These are phyloP conservation scores for Scaptomyza montana DNA, from an alignment of 1,140 invertebrate species.

Conservation along the genomic window DNA sequence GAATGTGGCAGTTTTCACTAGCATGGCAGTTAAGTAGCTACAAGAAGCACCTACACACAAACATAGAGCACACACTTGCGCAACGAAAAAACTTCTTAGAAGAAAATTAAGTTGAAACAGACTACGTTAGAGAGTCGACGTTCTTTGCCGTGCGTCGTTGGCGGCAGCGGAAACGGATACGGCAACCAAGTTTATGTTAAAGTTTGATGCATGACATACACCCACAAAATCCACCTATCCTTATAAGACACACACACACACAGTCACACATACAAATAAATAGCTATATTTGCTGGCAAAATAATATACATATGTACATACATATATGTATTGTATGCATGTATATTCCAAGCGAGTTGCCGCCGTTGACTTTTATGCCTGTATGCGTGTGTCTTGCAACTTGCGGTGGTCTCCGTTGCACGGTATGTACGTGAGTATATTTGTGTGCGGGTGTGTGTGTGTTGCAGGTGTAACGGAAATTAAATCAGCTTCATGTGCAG, in stretches of 20 bases:
- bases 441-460: constrained; percentile 12
- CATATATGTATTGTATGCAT: neutral
- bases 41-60: constrained; percentile 25
- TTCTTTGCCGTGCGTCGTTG: constrained; percentile 5
- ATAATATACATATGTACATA: constrained; percentile 9
- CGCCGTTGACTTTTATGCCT: constrained; percentile 73
- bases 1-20: neutral
- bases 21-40: constrained; percentile 43
- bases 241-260: constrained; percentile 33
- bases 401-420: constrained; percentile 69
- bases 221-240: constrained; percentile 10
- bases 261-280: constrained; percentile 52
- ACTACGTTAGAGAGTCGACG: constrained; percentile 24
- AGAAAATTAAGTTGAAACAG: constrained; percentile 59
- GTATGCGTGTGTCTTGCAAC: constrained; percentile 41
- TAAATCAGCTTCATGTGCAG: constrained; percentile 76
- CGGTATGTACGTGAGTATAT: constrained; percentile 3
- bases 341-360: constrained; percentile 46
- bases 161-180: constrained; percentile 72
- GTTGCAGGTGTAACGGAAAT: constrained; percentile 71
- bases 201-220: constrained; percentile 71
- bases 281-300: constrained; percentile 67
- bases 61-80: constrained; percentile 10
- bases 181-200: constrained; percentile 79
- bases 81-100: constrained; percentile 40